Conservation (phyloP, 2,113 vertebrate species). For the Nothoprocta perdicaria region DNA sequence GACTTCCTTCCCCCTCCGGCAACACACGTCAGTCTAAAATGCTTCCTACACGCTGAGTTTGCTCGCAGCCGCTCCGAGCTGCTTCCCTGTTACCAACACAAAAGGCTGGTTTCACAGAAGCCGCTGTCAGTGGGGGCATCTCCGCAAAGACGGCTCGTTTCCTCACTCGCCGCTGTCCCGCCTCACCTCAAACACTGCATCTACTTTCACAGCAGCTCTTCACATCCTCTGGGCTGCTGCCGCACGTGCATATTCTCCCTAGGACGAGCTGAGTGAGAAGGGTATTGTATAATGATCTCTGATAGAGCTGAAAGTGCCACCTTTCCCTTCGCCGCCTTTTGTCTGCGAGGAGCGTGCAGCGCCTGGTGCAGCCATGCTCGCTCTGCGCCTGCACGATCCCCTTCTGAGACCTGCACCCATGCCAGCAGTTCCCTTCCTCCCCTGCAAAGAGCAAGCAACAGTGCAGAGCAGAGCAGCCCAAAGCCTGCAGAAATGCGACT, state of each 20-base stretch:
- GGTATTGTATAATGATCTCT: constrained; percentile 42
- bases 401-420: not conserved
- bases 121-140: not conserved
- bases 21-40: not conserved
- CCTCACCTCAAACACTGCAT: not conserved
- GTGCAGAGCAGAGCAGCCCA: not conserved
- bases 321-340: constrained; percentile 39
- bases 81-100: not conserved
- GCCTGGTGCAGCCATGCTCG: constrained; percentile 46
- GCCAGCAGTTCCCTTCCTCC: constrained; percentile 27
- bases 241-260: not conserved
- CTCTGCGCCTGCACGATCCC: not conserved
- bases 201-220: constrained; percentile 44
- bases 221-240: not conserved
- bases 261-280: not conserved
- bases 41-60: not conserved
- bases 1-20: not conserved
- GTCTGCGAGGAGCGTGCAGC: constrained; percentile 41
- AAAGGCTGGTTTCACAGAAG: not conserved
- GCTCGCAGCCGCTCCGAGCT: not conserved
- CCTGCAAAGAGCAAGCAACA: not conserved
- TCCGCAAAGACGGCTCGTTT: not conserved
- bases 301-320: constrained; percentile 48
- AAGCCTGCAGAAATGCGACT: not conserved
- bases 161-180: not conserved